Conservation (phyloP, 2,113 vertebrate genomes). For the Hippocampus barbouri region DNA sequence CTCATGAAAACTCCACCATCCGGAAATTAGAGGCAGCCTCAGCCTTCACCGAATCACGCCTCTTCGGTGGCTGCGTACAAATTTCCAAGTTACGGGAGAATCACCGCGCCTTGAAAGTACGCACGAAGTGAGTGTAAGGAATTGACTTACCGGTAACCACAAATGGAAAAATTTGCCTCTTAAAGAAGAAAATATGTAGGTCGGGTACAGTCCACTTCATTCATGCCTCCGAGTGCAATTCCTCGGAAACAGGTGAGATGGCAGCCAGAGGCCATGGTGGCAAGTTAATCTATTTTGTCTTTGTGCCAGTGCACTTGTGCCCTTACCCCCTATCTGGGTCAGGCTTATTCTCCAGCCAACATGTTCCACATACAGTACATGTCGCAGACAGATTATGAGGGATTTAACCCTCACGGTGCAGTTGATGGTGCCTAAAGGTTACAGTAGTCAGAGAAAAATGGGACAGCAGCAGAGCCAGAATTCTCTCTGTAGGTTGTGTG, state of each 20-base stretch:
- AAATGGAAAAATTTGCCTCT: too few relatives aligned
- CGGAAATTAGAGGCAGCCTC: too few relatives aligned
- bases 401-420: slow-evolving; percentile 56
- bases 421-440: slow-evolving; percentile 49
- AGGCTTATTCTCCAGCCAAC: slow-evolving; percentile 48
- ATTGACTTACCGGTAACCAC: too few relatives aligned
- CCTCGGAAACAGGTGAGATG: neutral
- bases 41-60: too few relatives aligned
- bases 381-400: slow-evolving; percentile 56
- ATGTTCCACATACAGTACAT: slow-evolving; percentile 33
- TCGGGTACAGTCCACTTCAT: neutral
- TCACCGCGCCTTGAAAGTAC: too few relatives aligned
- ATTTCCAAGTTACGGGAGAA: too few relatives aligned
- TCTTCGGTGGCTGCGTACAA: too few relatives aligned
- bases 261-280: neutral
- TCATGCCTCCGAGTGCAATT: neutral
- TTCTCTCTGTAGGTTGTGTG: slow-evolving; percentile 12
- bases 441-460: slow-evolving; percentile 28
- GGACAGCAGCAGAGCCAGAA: slow-evolving; percentile 22
- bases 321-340: slow-evolving; percentile 54
- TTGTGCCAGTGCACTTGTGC: slow-evolving; percentile 4
- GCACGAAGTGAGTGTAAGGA: too few relatives aligned
- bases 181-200: neutral
- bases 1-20: too few relatives aligned
- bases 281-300: neutral